Conservation (phyloP, 2,797 vertebrate species). For the Fratercula arctica region DNA sequence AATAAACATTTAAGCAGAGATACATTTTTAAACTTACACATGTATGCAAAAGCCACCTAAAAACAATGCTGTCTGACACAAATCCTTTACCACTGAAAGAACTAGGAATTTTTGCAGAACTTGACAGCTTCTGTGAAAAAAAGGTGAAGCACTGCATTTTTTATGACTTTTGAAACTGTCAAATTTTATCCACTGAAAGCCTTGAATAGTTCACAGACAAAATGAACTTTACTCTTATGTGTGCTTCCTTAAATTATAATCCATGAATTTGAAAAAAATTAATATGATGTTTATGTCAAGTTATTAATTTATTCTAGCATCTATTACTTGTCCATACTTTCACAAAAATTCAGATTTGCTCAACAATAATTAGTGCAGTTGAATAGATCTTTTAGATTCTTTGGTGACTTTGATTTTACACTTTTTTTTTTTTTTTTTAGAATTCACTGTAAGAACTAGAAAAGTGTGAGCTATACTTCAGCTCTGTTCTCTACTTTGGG, state of each 20-base stretch:
- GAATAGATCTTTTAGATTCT: not conserved
- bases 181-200: not conserved
- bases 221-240: not conserved
- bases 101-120: not conserved
- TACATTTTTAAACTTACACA: not conserved
- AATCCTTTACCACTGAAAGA: not conserved
- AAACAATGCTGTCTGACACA: not conserved
- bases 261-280: not conserved
- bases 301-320: not conserved
- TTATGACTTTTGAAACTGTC: not conserved
- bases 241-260: not conserved
- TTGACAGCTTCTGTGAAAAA: not conserved
- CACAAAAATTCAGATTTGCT: not conserved
- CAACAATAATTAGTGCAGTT: not conserved
- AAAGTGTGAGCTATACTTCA: not conserved
- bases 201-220: not conserved
- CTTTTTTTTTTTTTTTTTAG: not conserved
- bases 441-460: not conserved
- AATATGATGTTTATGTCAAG: not conserved
- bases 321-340: not conserved
- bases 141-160: not conserved
- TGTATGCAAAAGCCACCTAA: fast-evolving
- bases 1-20: not conserved
- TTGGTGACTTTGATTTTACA: not conserved
- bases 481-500: not conserved